Conservation (phyloP, 2,797 vertebrate genomes). For the Orientallactaga sibirica region DNA sequence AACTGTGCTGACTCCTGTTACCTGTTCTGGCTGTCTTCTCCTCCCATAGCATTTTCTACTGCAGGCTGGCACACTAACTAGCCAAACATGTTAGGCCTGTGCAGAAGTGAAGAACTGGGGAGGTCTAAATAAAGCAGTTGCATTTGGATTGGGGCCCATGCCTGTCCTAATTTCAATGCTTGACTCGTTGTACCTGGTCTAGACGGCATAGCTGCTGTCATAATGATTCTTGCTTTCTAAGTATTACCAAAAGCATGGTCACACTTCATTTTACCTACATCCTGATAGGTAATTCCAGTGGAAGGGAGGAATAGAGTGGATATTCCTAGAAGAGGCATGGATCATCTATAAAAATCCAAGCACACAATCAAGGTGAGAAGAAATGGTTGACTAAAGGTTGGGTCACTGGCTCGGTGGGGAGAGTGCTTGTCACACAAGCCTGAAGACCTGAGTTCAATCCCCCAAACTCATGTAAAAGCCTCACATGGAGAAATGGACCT, state of each 20-base stretch:
- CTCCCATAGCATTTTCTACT: neutral
- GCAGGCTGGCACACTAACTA: neutral
- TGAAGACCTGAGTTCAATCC: no score
- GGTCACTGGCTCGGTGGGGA: no score
- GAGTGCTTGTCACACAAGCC: no score
- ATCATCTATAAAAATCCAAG: conserved; percentile 51
- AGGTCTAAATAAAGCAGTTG: neutral
- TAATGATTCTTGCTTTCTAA: neutral
- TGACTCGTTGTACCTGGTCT: neutral
- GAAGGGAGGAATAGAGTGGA: conserved; percentile 48
- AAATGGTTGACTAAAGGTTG: neutral
- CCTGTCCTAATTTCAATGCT: neutral
- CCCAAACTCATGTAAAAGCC: no score
- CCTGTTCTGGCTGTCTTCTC: neutral
- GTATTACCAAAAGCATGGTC: conserved; percentile 19
- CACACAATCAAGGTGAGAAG: neutral
- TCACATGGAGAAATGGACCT: no score
- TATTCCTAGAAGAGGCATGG: neutral
- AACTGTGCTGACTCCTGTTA: neutral
- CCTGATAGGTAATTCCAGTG: neutral
- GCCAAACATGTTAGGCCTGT: neutral
- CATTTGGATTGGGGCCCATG: neutral
- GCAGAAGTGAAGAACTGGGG: neutral
- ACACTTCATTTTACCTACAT: conserved; percentile 7
- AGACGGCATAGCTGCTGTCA: neutral